These are phyloP conservation scores for Scatophagus argus DNA, from an alignment of 2,113 vertebrate genomes.

Conservation along the genomic window DNA sequence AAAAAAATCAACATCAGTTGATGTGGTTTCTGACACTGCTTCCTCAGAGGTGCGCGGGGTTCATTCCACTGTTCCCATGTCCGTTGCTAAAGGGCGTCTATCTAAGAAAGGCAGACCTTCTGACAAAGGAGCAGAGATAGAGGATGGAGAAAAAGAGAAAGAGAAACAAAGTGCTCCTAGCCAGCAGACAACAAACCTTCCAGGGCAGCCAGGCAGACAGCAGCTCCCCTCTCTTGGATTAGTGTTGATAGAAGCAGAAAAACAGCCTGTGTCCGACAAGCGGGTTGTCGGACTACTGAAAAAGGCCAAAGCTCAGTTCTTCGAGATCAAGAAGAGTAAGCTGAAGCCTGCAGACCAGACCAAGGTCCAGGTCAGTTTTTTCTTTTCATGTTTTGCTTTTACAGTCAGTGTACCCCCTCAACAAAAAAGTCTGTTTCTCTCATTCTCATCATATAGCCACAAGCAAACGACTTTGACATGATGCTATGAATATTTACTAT, in stretches of 20 bases:
- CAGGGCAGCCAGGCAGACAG: constrained; percentile 82
- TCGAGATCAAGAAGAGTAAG: constrained; percentile 97
- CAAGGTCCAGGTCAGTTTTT: constrained; percentile 92
- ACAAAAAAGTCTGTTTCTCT: constrained; percentile 24
- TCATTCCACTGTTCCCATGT: constrained; percentile 75
- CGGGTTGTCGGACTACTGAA: constrained; percentile 93
- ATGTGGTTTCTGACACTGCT: constrained; percentile 76
- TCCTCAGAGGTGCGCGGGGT: constrained; percentile 75
- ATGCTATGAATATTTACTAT: constrained; percentile 56
- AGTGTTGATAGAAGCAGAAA: constrained; percentile 93
- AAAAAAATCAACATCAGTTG: constrained; percentile 86
- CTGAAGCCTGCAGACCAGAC: constrained; percentile 92
- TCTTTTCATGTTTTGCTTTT: neutral
- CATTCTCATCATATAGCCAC: constrained; percentile 33
- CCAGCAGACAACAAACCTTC: constrained; percentile 71
- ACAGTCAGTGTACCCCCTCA: neutral
- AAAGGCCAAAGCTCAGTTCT: constrained; percentile 96
- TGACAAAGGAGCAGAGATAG: constrained; percentile 85
- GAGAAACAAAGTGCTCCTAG: constrained; percentile 80
- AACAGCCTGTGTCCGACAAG: constrained; percentile 94
- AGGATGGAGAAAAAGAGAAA: constrained; percentile 89
- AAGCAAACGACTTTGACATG: constrained; percentile 44
- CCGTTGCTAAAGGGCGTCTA: constrained; percentile 88
- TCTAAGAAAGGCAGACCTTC: constrained; percentile 88
- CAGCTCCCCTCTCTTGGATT: constrained; percentile 90